These are phyloP conservation scores for Erythrolamprus reginae DNA, from an alignment of 2,113 vertebrate species.

Conservation along the genomic window DNA sequence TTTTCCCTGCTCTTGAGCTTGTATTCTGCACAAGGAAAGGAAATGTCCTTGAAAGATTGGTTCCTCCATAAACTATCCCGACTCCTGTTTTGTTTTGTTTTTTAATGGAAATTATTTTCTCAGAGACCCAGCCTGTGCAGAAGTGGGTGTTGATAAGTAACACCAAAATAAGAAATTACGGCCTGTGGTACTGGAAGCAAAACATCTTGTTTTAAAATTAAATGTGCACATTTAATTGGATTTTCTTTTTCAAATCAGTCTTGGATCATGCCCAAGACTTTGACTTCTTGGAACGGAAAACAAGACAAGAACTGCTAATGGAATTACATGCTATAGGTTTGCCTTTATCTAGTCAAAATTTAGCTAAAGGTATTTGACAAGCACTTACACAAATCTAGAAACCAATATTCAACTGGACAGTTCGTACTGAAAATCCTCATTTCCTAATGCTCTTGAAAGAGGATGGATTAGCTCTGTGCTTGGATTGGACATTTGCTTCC, in stretches of 20 bases:
- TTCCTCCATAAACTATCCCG: slow-evolving; percentile 50
- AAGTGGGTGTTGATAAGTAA: slow-evolving; percentile 10
- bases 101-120: slow-evolving; percentile 51
- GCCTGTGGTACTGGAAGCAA: neutral
- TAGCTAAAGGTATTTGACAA: neutral
- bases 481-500: neutral
- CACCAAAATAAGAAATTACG: slow-evolving; percentile 29
- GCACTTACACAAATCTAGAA: fast-evolving
- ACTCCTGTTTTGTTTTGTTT: slow-evolving; percentile 55
- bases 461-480: neutral
- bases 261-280: neutral
- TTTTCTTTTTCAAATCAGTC: neutral
- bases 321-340: neutral
- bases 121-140: neutral
- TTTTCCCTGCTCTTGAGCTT: slow-evolving; percentile 56
- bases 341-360: neutral
- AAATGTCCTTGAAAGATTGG: slow-evolving; percentile 49
- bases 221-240: neutral
- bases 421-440: neutral
- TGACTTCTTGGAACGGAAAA: neutral
- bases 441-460: neutral
- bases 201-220: fast-evolving
- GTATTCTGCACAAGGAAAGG: slow-evolving; percentile 47
- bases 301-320: neutral
- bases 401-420: neutral